phyloP scores from a whole-genome alignment of 2,888 invertebrate genomes.

The Drosophila conformis region DNA sequence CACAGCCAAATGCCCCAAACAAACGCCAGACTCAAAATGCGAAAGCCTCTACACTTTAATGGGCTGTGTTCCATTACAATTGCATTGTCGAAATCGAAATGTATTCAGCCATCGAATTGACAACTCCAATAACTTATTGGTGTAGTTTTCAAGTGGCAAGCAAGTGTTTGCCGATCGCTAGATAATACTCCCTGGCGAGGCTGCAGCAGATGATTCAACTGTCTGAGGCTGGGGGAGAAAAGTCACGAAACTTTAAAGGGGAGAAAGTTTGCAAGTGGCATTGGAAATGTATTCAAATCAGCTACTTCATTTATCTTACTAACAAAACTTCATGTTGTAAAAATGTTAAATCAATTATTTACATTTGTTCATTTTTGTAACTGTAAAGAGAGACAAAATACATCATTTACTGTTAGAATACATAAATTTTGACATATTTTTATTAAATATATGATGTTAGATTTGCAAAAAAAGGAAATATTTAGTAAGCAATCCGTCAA shows the following conservation, averaged over 20 bases:
- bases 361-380: not conserved
- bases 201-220: conserved; percentile 20
- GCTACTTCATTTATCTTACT: not conserved
- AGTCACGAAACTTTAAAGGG: not conserved
- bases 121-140: conserved; percentile 5
- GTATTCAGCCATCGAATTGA: conserved; percentile 6
- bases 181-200: not conserved
- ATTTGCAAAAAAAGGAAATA: too few relatives aligned
- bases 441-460: too few relatives aligned
- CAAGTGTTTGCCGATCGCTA: conserved; percentile 4
- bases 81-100: conserved; percentile 15
- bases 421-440: not conserved
- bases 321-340: not conserved
- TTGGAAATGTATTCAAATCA: not conserved
- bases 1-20: conserved; percentile 4
- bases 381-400: not conserved
- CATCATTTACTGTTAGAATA: not conserved
- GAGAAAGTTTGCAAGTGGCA: not conserved
- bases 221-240: not conserved
- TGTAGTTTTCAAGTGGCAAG: not conserved
- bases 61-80: not conserved
- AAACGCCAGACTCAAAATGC: conserved; percentile 14
- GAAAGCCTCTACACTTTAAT: conserved; percentile 43
- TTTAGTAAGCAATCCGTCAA: not conserved
- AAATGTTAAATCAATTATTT: accelerated